Evolutionary conservation across 2,113 vertebrate species (phyloP).

Genomic region (Siniperca knerii): DNA sequence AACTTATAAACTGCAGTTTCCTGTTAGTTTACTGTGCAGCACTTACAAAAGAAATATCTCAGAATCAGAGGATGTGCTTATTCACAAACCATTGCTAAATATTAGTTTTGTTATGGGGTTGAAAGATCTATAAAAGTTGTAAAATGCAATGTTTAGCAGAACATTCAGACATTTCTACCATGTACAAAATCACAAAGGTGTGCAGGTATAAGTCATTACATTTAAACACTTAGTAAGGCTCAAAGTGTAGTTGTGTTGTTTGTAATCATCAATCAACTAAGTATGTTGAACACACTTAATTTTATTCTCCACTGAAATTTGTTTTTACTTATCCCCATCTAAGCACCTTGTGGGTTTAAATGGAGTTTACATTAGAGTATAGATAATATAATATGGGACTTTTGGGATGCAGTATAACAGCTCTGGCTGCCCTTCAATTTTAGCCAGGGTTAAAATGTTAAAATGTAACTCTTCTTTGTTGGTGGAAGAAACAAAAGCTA

Average conservation of each 20-base stretch:
- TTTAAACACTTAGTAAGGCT: neutral
- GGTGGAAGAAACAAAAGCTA: conserved; percentile 12
- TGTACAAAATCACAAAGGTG: neutral
- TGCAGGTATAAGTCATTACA: neutral
- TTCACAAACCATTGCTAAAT: neutral
- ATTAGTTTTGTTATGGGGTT: neutral
- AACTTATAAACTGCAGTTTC: neutral
- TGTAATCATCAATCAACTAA: neutral
- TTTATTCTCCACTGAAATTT: conserved; percentile 3
- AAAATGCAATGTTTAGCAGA: neutral
- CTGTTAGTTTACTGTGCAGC: neutral
- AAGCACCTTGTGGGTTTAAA: conserved; percentile 22
- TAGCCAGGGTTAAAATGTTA: conserved; percentile 29
- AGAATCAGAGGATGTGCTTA: neutral
- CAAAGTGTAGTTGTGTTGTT: neutral
- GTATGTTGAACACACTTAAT: conserved; percentile 10
- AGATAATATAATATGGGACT: conserved; percentile 47
- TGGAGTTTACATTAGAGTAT: conserved; percentile 24
- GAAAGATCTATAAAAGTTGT: neutral
- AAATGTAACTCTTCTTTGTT: neutral
- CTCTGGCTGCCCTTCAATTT: conserved; percentile 28
- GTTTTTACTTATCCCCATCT: conserved; percentile 21
- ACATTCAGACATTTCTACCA: neutral
- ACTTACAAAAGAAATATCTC: neutral
- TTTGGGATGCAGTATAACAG: conserved; percentile 25